These are phyloP conservation scores for Drosophila ustulata DNA, from an alignment of 2,888 invertebrate genomes.

Conservation along the genomic window DNA sequence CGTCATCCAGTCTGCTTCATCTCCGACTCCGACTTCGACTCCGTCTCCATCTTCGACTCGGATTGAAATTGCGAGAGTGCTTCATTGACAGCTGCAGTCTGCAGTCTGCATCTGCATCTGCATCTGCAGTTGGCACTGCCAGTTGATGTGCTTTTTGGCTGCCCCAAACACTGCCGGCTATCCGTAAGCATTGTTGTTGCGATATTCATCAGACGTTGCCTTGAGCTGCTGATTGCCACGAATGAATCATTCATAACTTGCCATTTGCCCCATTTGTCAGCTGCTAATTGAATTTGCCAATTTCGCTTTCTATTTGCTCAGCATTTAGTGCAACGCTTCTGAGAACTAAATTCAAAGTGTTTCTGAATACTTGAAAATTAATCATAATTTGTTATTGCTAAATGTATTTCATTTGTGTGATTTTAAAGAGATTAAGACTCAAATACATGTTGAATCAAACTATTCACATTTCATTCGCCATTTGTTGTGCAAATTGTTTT, in stretches of 20 bases:
- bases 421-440: too few relatives aligned
- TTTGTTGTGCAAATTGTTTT: too few relatives aligned
- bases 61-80: slow-evolving; percentile 4
- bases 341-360: too few relatives aligned
- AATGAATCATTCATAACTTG: slow-evolving; percentile 10
- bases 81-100: slow-evolving; percentile 46
- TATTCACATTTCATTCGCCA: too few relatives aligned
- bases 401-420: too few relatives aligned
- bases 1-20: slow-evolving; percentile 60
- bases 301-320: too few relatives aligned
- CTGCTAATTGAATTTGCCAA: slow-evolving; percentile 8
- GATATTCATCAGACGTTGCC: not conserved
- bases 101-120: slow-evolving; percentile 36
- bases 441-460: too few relatives aligned
- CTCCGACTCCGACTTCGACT: not conserved
- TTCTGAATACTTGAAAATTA: too few relatives aligned
- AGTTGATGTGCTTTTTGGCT: slow-evolving; percentile 34
- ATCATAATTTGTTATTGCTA: too few relatives aligned
- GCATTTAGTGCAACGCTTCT: too few relatives aligned
- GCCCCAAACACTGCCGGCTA: slow-evolving; percentile 1
- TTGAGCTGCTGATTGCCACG: not conserved
- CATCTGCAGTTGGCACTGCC: slow-evolving; percentile 29
- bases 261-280: not conserved
- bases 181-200: not conserved
- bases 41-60: not conserved